A percentile compares a stretch with the other conserved stretches of the same genome.
Evolutionary conservation across 2,888 invertebrate genomes (phyloP).

Genomic region (Drosophila melanocephala): DNA sequence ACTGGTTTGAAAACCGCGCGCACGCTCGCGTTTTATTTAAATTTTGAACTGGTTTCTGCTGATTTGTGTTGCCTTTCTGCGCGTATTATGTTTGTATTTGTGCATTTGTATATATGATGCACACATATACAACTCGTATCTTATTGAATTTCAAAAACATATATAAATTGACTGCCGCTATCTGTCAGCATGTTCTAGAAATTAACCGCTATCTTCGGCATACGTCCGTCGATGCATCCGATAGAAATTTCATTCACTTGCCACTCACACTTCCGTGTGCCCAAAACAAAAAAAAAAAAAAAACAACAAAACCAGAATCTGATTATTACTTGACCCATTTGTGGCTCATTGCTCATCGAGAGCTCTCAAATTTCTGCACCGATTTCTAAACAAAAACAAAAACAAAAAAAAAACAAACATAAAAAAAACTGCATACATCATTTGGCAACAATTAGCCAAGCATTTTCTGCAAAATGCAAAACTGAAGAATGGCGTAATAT

Average conservation of each 20-base stretch:
- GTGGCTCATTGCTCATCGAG: slow-evolving; percentile 12
- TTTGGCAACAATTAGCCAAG: slow-evolving; percentile 51
- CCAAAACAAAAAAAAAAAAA: slow-evolving; percentile 5
- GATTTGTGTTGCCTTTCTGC: slow-evolving; percentile 71
- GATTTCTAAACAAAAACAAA: slow-evolving; percentile 56
- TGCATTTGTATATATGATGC: slow-evolving; percentile 6
- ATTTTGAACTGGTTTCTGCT: slow-evolving; percentile 79
- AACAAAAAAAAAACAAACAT: not conserved
- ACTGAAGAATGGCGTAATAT: slow-evolving; percentile 47
- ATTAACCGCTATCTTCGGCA: slow-evolving; percentile 32
- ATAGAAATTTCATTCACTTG: slow-evolving; percentile 37
- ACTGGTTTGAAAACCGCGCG: slow-evolving; percentile 72
- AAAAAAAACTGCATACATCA: slow-evolving; percentile 33
- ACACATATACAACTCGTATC: slow-evolving; percentile 28
- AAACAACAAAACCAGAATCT: not conserved
- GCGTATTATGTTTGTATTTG: slow-evolving; percentile 43
- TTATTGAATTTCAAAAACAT: slow-evolving; percentile 50
- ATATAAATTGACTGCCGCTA: slow-evolving; percentile 40
- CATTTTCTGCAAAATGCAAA: slow-evolving; percentile 57
- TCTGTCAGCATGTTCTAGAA: slow-evolving; percentile 40
- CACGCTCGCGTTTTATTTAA: slow-evolving; percentile 77
- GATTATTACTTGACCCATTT: slow-evolving; percentile 50
- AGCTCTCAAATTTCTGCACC: slow-evolving; percentile 63
- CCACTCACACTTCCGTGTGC: slow-evolving; percentile 50
- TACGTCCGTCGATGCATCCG: slow-evolving; percentile 11